phyloP scores from a whole-genome alignment of 2,888 invertebrate species.

The Lycia hirtaria region DNA sequence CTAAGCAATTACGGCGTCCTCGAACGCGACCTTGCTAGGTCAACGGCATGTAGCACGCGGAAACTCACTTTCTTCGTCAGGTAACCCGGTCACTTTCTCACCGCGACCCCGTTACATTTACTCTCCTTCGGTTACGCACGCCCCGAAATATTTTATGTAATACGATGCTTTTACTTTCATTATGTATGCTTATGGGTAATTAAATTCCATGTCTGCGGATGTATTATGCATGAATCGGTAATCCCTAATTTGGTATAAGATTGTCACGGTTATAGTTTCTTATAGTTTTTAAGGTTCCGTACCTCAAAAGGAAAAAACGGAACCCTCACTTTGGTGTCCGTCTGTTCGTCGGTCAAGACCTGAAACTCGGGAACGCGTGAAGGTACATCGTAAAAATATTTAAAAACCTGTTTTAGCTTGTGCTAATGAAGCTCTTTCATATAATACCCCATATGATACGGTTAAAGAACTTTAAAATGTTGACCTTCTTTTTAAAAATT shows the following conservation, averaged over 20 bases:
- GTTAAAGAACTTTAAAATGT: too few relatives aligned
- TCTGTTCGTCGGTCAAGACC: too few relatives aligned
- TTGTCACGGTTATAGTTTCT: too few relatives aligned
- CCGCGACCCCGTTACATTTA: constrained; percentile 18
- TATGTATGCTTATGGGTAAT: constrained; percentile 29
- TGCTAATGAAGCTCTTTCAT: too few relatives aligned
- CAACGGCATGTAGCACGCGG: constrained; percentile 45
- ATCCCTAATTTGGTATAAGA: not conserved
- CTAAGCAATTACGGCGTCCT: constrained; percentile 40
- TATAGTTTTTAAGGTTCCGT: too few relatives aligned
- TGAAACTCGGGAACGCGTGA: too few relatives aligned
- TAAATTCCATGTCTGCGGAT: constrained; percentile 9
- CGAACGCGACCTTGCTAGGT: constrained; percentile 53
- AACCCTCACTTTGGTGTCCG: too few relatives aligned
- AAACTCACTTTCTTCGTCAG: constrained; percentile 51
- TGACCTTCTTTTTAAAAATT: too few relatives aligned
- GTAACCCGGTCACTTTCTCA: constrained; percentile 35
- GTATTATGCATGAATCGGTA: not conserved
- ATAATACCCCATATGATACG: too few relatives aligned
- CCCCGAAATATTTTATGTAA: constrained; percentile 28
- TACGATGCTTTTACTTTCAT: constrained; percentile 26
- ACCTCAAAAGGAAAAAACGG: too few relatives aligned
- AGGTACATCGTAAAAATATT: too few relatives aligned
- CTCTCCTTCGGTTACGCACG: constrained; percentile 24
- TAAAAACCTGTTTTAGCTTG: too few relatives aligned